Percentiles rank a stretch among this genome's conserved stretches.
Evolutionary conservation across 2,888 invertebrate genomes (phyloP).

Genomic region (Stramonita haemastoma): DNA sequence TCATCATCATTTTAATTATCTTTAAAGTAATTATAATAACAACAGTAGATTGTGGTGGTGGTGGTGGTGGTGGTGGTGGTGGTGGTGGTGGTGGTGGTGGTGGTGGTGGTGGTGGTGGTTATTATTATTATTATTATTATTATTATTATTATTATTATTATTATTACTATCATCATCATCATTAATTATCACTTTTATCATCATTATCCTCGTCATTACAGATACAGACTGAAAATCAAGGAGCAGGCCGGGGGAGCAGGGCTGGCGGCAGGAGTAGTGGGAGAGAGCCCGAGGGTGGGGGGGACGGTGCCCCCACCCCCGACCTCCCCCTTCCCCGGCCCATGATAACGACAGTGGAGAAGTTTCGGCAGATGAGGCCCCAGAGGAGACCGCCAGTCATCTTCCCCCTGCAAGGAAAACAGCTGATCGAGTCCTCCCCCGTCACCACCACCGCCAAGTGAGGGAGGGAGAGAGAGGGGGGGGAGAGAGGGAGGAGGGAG

Average conservation of each 20-base stretch:
- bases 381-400: constrained; percentile 58
- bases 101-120: no score
- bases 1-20: no score
- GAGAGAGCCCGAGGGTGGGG: background rate
- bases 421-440: constrained; percentile 55
- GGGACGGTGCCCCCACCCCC: background rate
- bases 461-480: background rate
- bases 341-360: constrained; percentile 63
- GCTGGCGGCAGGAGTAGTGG: background rate
- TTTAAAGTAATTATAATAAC: no score
- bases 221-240: constrained; percentile 39
- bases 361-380: constrained; percentile 64
- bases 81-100: no score
- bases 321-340: constrained; percentile 27
- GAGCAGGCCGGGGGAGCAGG: background rate
- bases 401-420: constrained; percentile 64
- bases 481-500: background rate
- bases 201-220: background rate
- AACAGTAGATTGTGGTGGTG: no score
- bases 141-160: no score
- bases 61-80: no score
- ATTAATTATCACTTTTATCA: no score
- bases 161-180: no score
- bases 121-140: no score
- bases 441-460: background rate